Percentiles rank a stretch among this genome's conserved stretches.
Conservation (phyloP, 2,113 vertebrate genomes). For the Oncorhynchus masou region DNA sequence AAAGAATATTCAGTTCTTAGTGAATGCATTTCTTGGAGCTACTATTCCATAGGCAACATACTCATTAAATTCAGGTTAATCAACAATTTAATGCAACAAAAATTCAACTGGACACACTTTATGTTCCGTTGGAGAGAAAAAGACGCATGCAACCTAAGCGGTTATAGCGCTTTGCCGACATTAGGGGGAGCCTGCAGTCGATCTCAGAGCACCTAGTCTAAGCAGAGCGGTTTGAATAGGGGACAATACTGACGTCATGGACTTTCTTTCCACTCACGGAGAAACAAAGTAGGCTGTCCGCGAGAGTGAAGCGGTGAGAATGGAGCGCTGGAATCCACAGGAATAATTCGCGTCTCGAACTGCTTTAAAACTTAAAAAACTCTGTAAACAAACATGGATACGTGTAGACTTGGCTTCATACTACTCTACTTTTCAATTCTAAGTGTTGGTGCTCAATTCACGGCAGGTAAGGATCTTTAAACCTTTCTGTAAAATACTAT, state of each 20-base stretch:
- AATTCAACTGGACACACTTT: too few relatives aligned
- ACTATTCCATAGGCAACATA: too few relatives aligned
- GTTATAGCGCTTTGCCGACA: constrained; percentile 5
- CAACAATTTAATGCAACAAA: too few relatives aligned
- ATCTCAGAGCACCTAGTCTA: neutral
- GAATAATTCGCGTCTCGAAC: constrained; percentile 42
- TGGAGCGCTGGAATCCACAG: constrained; percentile 42
- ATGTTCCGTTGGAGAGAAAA: constrained; percentile 2
- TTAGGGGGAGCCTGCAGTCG: constrained; percentile 37
- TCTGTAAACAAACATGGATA: constrained; percentile 43
- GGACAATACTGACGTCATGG: constrained; percentile 44
- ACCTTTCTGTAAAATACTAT: neutral
- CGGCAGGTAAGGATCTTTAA: constrained; percentile 39
- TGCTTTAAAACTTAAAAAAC: constrained; percentile 43
- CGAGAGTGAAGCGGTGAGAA: constrained; percentile 36
- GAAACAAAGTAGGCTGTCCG: constrained; percentile 38
- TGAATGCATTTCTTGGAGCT: too few relatives aligned
- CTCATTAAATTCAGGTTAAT: too few relatives aligned
- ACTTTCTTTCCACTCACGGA: constrained; percentile 27
- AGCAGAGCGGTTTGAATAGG: constrained; percentile 22
- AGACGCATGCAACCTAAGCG: neutral
- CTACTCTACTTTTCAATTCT: constrained; percentile 16
- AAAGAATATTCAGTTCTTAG: too few relatives aligned
- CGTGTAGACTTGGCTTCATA: constrained; percentile 9
- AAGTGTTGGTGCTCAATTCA: constrained; percentile 34